These are phyloP conservation scores for Cassiopea xamachana DNA, from an alignment of 30 jellyfish, hydroid and myxozoan genomes.

Conservation along the genomic window DNA sequence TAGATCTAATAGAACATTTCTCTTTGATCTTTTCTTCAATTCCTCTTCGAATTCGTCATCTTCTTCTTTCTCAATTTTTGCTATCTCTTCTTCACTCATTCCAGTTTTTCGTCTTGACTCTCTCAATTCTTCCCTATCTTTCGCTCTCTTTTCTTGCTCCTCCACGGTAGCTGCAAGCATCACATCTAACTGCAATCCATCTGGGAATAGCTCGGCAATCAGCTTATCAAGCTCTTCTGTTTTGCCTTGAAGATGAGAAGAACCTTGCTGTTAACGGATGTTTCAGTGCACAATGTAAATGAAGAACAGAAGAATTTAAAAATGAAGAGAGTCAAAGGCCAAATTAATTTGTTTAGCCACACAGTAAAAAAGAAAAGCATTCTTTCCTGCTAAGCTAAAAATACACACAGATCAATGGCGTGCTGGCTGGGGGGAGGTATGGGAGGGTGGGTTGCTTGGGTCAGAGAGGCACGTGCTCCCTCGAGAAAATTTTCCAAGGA, in stretches of 20 bases:
- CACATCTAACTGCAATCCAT: conserved; percentile 57
- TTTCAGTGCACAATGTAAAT: no score
- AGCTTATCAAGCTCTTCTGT: conserved; percentile 63
- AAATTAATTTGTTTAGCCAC: no score
- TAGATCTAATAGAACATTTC: conserved; percentile 67
- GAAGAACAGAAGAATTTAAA: no score
- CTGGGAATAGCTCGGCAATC: conserved; percentile 62
- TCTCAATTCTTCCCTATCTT: conserved; percentile 63
- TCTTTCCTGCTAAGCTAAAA: no score
- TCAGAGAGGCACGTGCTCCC: no score
- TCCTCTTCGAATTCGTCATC: conserved; percentile 76
- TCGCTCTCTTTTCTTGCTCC: conserved; percentile 71
- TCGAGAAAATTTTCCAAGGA: no score
- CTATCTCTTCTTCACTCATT: conserved; percentile 79
- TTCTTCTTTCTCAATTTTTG: conserved; percentile 72
- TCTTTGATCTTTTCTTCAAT: conserved; percentile 64
- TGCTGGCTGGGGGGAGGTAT: no score
- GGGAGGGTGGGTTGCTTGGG: no score
- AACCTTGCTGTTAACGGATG: no score
- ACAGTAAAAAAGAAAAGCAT: no score
- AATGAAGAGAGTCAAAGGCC: no score
- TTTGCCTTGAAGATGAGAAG: conserved; percentile 50
- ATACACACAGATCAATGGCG: no score
- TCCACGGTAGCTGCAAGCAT: conserved; percentile 68
- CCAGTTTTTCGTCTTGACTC: conserved; percentile 72